phyloP scores from a whole-genome alignment of 2,797 vertebrate species.

The Thaleichthys pacificus region DNA sequence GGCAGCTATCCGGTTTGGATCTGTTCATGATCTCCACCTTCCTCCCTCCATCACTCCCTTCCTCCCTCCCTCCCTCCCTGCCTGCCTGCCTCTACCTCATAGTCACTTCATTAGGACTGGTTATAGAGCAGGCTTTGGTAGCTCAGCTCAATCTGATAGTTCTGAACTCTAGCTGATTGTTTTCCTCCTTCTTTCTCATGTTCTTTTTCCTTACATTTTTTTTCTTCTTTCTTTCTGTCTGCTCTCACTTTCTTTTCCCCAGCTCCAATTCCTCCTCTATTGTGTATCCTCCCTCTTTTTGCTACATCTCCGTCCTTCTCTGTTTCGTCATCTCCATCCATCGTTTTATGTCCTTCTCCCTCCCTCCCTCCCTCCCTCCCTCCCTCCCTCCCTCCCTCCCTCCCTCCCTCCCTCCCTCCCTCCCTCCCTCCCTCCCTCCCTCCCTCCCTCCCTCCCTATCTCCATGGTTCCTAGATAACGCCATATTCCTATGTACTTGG shows the following conservation, averaged over 20 bases:
- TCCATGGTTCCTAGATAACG: too few relatives aligned
- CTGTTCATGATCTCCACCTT: constrained; percentile 37
- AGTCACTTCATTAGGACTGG: constrained; percentile 65
- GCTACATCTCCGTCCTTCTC: background rate
- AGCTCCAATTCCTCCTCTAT: constrained; percentile 39
- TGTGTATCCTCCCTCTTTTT: constrained; percentile 41
- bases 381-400: too few relatives aligned
- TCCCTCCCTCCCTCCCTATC: too few relatives aligned
- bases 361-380: too few relatives aligned
- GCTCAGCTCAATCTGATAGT: constrained; percentile 21
- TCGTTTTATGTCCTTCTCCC: too few relatives aligned
- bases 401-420: too few relatives aligned
- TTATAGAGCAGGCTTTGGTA: constrained; percentile 38
- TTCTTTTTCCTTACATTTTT: constrained; percentile 30
- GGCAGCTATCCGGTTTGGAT: constrained; percentile 48
- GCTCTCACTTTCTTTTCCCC: background rate
- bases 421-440: too few relatives aligned
- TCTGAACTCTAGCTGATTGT: background rate
- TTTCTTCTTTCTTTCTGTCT: too few relatives aligned
- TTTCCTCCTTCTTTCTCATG: background rate
- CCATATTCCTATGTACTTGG: background rate
- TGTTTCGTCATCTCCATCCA: constrained; percentile 4
- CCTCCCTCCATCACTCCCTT: constrained; percentile 34
- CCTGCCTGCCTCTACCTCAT: constrained; percentile 52
- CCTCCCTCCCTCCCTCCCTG: constrained; percentile 39